Percentiles rank a stretch among this genome's conserved stretches.
These are phyloP conservation scores for Eciton burchellii DNA, from an alignment of 1,140 invertebrate species.

Conservation along the genomic window DNA sequence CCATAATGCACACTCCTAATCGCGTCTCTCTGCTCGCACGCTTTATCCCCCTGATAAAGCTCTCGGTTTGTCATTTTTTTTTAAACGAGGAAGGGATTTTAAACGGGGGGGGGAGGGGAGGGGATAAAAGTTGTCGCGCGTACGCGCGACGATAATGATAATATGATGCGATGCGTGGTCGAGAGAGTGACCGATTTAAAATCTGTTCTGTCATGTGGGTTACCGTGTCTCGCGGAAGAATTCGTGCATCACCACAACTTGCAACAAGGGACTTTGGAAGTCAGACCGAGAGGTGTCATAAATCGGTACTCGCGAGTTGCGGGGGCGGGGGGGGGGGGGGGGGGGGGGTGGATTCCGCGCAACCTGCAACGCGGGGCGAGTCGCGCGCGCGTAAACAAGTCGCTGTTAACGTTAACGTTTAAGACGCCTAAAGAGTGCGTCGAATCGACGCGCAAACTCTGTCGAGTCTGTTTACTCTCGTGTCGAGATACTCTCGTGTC, in stretches of 20 bases:
- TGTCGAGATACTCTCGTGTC: too few species aligned
- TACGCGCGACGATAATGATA: constrained; percentile 8
- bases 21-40: too few species aligned
- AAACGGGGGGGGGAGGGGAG: too few species aligned
- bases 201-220: constrained; percentile 70
- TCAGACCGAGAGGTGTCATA: constrained; percentile 23
- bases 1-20: too few species aligned
- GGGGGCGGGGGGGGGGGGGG: too few species aligned
- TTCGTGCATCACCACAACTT: constrained; percentile 72
- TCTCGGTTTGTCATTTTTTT: too few species aligned
- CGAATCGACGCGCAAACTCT: too few species aligned
- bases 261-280: constrained; percentile 65
- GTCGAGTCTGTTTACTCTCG: too few species aligned
- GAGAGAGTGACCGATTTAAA: constrained; percentile 62
- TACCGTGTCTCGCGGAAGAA: constrained; percentile 48
- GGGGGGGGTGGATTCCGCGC: not conserved
- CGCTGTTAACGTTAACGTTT: too few species aligned
- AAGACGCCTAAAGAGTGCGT: too few species aligned
- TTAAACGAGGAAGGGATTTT: too few species aligned
- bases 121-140: constrained; percentile 59
- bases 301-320: constrained; percentile 33
- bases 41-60: too few species aligned
- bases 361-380: not conserved
- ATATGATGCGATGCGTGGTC: not conserved
- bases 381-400: not conserved